phyloP scores from a whole-genome alignment of 2,113 vertebrate genomes.

The Catharus minimus region DNA sequence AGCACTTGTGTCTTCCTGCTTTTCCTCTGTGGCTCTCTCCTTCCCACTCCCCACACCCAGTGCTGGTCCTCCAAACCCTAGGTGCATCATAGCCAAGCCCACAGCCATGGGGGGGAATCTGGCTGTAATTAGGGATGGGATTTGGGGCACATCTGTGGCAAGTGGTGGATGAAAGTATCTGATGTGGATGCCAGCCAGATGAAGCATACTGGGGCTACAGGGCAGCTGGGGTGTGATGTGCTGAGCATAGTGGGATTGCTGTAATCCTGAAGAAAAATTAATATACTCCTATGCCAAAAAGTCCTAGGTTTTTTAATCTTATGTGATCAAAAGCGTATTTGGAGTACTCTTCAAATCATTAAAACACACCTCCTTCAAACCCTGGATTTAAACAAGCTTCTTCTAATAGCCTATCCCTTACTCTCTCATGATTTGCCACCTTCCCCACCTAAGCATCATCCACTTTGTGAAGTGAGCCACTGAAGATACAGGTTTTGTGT shows the following conservation, averaged over 20 bases:
- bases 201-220: not conserved
- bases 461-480: not conserved
- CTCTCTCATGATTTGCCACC: not conserved
- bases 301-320: not conserved
- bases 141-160: not conserved
- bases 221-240: not conserved
- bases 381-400: not conserved
- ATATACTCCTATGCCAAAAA: not conserved
- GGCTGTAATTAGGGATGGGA: not conserved
- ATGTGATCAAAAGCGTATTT: not conserved
- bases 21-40: not conserved
- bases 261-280: not conserved
- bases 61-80: not conserved
- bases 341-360: not conserved
- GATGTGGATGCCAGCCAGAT: not conserved
- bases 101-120: not conserved
- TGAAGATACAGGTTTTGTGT: not conserved
- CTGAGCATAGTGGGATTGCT: not conserved
- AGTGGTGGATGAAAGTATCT: not conserved
- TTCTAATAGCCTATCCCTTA: not conserved
- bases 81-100: not conserved
- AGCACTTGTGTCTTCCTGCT: not conserved
- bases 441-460: not conserved
- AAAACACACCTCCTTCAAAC: not conserved
- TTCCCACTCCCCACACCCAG: not conserved